Base-by-base conservation (phyloP, 2,888 invertebrate species). In the Omphaloscelis lunosa region DNA sequence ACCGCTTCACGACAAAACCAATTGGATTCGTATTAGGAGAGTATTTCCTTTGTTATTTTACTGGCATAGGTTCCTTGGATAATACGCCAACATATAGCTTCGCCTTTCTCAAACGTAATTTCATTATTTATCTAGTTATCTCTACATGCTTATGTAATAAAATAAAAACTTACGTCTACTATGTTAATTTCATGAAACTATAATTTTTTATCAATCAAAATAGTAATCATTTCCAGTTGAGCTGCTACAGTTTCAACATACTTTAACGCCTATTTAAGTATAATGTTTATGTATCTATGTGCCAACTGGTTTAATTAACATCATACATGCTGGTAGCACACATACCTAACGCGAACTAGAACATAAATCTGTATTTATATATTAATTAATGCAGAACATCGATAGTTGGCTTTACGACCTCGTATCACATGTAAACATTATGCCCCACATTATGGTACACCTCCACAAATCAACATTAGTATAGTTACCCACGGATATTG, bases 401-500 rank as follows among this genome's bases (percentile, higher is more conserved):
- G 86, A 85, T 88, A 88, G 89, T 87, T 87, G 84, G 90, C 86
- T 90, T 92, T 91, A 91, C 92, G 93, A 91, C 93, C 94, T 93
- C 93, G 93, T 90, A 92, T 92, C 91, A 90, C 90, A 92, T 91
- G 92, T 93, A 93, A 94, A 94, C 93, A 93, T 93, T 91, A 92
- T 93, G 94, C 91, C 94, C 95, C 91, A 95, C 93, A 94, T 95
- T 92, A 93, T 91, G 89, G 88, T 86, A 90, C 91, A 92, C 88
- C 91, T 91, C 88, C 91, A 93, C 91, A 93, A 91, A 93, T 92
- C 92, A 91, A 91, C 93, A 92, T 92, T 89, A 93, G 86, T 88
- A 83, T 91, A 90, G 90, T 88, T 89, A 91, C 90, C 89, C 90
- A 90, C 90, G 90, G 92, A 91, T 89, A 92, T 91, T 90, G 90